A percentile compares a stretch with the other conserved stretches of the same genome.
These are phyloP conservation scores for Notolepis coatsorum DNA, from an alignment of 2,797 vertebrate genomes.

Conservation along the genomic window DNA sequence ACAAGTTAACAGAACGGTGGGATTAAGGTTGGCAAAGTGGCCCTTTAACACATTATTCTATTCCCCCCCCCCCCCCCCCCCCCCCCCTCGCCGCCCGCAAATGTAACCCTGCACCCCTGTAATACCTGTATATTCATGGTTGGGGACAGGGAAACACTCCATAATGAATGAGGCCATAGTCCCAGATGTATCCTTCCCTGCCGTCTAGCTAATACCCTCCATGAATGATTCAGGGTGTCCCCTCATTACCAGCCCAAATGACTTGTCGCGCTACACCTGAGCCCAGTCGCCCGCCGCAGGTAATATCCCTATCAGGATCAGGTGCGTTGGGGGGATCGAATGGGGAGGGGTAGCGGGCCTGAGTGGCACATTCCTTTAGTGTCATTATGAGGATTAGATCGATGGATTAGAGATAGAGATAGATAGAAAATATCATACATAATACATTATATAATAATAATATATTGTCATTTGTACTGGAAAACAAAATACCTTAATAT, in stretches of 20 bases:
- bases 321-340: constrained; percentile 10
- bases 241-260: constrained; percentile 61
- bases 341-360: constrained; percentile 21
- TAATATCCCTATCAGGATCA: constrained; percentile 32
- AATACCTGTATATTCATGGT: constrained; percentile 46
- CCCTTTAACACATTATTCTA: no score
- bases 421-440: background rate
- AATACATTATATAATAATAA: background rate
- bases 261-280: constrained; percentile 58
- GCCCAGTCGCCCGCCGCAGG: constrained; percentile 37
- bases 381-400: background rate
- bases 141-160: constrained; percentile 44
- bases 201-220: constrained; percentile 32
- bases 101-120: constrained; percentile 35
- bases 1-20: no score
- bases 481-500: no score
- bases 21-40: no score
- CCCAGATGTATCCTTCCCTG: constrained; percentile 38
- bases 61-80: no score
- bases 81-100: background rate
- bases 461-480: background rate
- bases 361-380: constrained; percentile 34
- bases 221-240: constrained; percentile 73
- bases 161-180: constrained; percentile 63
- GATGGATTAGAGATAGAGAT: background rate